Base-by-base conservation (phyloP, 2,113 vertebrate genomes). In the Mystacornis crossleyi region DNA sequence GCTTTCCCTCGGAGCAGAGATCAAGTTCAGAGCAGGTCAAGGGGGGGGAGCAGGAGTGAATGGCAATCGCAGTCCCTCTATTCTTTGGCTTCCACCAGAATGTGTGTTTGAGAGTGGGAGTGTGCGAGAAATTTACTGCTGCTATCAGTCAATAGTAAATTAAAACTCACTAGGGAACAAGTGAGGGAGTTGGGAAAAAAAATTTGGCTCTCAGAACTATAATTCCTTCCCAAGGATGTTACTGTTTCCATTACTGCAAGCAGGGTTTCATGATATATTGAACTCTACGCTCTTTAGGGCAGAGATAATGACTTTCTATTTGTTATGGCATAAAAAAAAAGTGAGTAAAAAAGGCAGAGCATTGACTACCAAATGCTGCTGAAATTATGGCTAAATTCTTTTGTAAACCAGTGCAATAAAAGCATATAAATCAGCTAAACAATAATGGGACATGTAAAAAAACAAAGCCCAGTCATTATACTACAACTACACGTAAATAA, bases 171-270 rank as follows among this genome's bases (percentile, higher is more conserved):
- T 43, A 86, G 93, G 82, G 96, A 97, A 93, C 80, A 86, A 97
- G 80, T 87, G 90, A 93, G 82, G 94, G 95, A 97, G 90, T 50
- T 90, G 36, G 43, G 82, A 40, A 95, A 95, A 95, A 95, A 96
- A 94, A 94, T 53, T 47, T 96, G 96, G 93, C 95, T 81, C 90
- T 81, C 40, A 17, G 69, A 92, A 86, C 67, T 69, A 70, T 26
- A 96, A 96, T 92, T 97, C 93, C 93, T 97, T 97, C 86, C 92
- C 93, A 89, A 82, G 77, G 93, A 97, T 96, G 93, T 95, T 96
- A 92, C 92, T 97, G 83, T 96, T 97, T 96, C 96, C 96, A 95
- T 96, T 96, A 93, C 80, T 96, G 82, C 80, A 88, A 92, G 69
- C 47, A 34, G 82, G 64, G 88, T 60, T 95, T 95, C 90, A 93